These are phyloP conservation scores for Hyla sarda DNA, from an alignment of 2,113 vertebrate genomes.

Conservation along the genomic window DNA sequence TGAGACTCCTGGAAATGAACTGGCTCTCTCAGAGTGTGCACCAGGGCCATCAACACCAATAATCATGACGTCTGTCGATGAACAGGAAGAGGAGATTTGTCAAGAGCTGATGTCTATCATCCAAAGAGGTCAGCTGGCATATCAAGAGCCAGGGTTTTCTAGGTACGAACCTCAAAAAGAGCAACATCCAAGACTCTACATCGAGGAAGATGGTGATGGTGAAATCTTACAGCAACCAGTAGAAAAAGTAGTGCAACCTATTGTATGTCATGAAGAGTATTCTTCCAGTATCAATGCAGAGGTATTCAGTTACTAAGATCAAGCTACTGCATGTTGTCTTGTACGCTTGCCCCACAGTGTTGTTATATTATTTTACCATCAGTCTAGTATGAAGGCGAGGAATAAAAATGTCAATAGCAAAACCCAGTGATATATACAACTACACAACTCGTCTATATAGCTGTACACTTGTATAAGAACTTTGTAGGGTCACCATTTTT, in stretches of 20 bases:
- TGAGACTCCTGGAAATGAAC: slow-evolving; percentile 45
- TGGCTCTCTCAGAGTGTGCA: slow-evolving; percentile 10
- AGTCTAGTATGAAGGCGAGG: not conserved
- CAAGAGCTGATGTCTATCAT: slow-evolving; percentile 67
- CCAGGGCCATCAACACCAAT: slow-evolving; percentile 58
- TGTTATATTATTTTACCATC: slow-evolving; percentile 23
- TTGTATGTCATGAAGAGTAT: slow-evolving; percentile 69
- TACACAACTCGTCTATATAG: not conserved
- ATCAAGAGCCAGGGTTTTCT: slow-evolving; percentile 61
- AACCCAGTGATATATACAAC: not conserved
- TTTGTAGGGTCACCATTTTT: not conserved
- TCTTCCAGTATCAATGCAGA: slow-evolving; percentile 67
- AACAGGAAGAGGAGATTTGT: slow-evolving; percentile 68
- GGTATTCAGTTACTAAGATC: slow-evolving; percentile 76
- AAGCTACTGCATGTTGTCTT: slow-evolving; percentile 56
- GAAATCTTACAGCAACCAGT: slow-evolving; percentile 61
- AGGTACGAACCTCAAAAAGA: slow-evolving; percentile 61
- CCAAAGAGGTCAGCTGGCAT: slow-evolving; percentile 63
- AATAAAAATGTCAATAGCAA: not conserved
- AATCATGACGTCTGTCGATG: slow-evolving; percentile 63
- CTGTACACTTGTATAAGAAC: not conserved
- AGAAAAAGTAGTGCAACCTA: slow-evolving; percentile 64
- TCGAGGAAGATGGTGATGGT: slow-evolving; percentile 82
- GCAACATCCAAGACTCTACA: slow-evolving; percentile 77
- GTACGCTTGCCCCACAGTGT: slow-evolving; percentile 41